These are phyloP conservation scores for Heterohyrax brucei DNA, from an alignment of 2,797 vertebrate genomes.

Conservation along the genomic window DNA sequence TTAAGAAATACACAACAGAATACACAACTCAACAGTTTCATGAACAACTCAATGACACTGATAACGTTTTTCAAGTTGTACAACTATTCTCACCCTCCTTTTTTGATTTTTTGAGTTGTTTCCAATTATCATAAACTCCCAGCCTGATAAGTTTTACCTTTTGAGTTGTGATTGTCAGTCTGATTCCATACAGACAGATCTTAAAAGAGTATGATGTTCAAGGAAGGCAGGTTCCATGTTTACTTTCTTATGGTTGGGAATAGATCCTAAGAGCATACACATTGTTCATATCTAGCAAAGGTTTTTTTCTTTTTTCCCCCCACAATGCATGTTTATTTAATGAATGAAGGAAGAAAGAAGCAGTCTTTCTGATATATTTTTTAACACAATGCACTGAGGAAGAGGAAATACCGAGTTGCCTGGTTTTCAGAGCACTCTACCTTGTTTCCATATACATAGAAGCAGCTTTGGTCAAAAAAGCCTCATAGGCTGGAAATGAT, in stretches of 20 bases:
- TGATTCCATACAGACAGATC: too few species aligned
- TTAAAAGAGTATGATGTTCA: too few species aligned
- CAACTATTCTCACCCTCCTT: too few species aligned
- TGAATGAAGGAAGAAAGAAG: slow-evolving; percentile 3
- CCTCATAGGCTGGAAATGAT: neutral
- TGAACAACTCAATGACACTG: too few species aligned
- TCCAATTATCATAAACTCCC: too few species aligned
- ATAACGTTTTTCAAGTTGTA: too few species aligned
- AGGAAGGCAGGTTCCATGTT: neutral
- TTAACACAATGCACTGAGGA: neutral
- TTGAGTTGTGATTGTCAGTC: too few species aligned
- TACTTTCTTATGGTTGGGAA: neutral
- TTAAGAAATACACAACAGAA: too few species aligned
- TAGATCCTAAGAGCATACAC: neutral
- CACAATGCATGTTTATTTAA: neutral
- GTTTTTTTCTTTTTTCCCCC: neutral
- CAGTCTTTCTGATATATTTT: neutral
- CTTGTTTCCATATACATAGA: neutral
- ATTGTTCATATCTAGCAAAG: neutral
- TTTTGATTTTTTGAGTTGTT: too few species aligned
- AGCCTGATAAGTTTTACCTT: too few species aligned
- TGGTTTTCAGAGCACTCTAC: too few species aligned
- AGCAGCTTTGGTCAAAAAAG: neutral
- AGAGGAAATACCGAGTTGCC: neutral
- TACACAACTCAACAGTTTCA: too few species aligned